Percentiles rank a stretch among this genome's conserved stretches.
Conservation (phyloP, 2,113 vertebrate species). For the Cyanoramphus novaezelandiae region DNA sequence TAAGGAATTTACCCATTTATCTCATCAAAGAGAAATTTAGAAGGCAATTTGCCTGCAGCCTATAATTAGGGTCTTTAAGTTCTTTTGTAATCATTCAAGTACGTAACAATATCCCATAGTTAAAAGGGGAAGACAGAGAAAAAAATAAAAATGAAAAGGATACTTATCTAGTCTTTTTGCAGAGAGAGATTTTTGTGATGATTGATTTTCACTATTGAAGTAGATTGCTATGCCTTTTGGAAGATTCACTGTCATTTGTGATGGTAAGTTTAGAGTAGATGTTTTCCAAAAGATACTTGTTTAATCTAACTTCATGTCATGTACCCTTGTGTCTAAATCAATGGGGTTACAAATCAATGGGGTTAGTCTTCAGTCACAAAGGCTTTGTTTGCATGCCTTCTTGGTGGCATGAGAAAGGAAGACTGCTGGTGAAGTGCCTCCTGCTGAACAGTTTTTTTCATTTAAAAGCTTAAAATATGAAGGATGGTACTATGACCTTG, state of each 20-base stretch:
- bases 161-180: not conserved
- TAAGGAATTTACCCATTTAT: slow-evolving; percentile 2
- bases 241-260: not conserved
- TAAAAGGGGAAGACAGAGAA: not conserved
- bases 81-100: not conserved
- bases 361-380: not conserved
- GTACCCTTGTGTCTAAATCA: not conserved
- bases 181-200: not conserved
- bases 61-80: not conserved
- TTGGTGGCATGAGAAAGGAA: not conserved
- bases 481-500: not conserved
- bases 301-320: not conserved
- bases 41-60: not conserved
- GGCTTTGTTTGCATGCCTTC: not conserved
- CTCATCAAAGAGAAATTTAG: slow-evolving; percentile 8
- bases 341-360: not conserved
- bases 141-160: not conserved
- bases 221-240: not conserved
- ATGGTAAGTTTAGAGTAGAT: not conserved
- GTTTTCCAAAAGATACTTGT: not conserved
- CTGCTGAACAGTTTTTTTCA: not conserved
- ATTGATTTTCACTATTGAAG: not conserved
- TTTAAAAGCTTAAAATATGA: not conserved
- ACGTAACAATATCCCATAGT: not conserved
- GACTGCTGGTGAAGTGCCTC: not conserved